Base-by-base conservation (phyloP, 2,888 invertebrate genomes). In the Lingula anatina region DNA sequence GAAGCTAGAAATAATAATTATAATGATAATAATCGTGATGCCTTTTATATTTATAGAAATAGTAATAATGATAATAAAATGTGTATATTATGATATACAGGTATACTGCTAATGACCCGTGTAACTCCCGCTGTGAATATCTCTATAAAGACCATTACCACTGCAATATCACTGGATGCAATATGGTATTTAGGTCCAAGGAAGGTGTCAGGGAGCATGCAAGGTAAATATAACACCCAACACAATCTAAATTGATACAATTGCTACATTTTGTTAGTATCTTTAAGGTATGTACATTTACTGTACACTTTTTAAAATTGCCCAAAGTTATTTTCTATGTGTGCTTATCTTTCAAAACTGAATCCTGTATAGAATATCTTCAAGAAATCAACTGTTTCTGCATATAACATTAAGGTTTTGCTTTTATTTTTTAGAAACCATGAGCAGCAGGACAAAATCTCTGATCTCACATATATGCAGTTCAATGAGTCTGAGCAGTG, bases 391-490 rank as follows among this genome's bases (percentile, higher is more conserved):
- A 31, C 31, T 23, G 5, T 44, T 20, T 18, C 20, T 41, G 2
- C 12, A 4, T 20, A 24, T 45, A 21, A 27, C 23, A n/a, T 28
- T n/a, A 24, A 12, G 18, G 20, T 15, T 31, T 9, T 47, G n/a
- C 49, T 42, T 45, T 31, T 45, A n/a, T 43, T 44, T 57, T 63
- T 26, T 55, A 77, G 78, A 54, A 89, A 89, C 61, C 92, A 93
- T 73, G 90, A 91, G 66, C 86, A 89, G 51, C 90, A 92, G 75
- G 89, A 89, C 68, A 85, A 88, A 63, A 86, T 91, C 46, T 89
- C 89, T 0, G 88, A 89, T 23, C 85, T 87, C 2, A 86, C 86
- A 68, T 84, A 84, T 71, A 83, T 82, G 1, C 83, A 83, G 43
- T 82, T 83, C 2, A 83, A 86, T 44, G 81, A 82, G 47, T 82